phyloP scores from a whole-genome alignment of 2,797 vertebrate genomes.

The Cygnus olor region DNA sequence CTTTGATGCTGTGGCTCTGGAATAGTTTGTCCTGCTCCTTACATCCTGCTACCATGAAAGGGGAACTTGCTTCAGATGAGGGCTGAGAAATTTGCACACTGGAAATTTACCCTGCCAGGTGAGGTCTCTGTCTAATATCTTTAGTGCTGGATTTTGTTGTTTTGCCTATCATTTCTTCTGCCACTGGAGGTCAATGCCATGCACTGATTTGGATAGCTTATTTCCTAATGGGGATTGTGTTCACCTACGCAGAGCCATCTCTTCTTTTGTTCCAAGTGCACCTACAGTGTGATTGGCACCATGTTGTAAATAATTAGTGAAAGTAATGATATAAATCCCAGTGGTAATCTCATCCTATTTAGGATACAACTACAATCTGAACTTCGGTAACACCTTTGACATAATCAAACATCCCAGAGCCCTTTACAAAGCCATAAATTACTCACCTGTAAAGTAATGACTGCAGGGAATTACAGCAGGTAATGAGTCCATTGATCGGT shows the following conservation, averaged over 20 bases:
- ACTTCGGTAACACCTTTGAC: slow-evolving; percentile 76
- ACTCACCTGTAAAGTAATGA: slow-evolving; percentile 74
- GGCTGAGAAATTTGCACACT: neutral
- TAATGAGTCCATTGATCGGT: slow-evolving; percentile 66
- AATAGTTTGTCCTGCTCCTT: neutral
- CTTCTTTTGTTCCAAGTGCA: slow-evolving; percentile 12
- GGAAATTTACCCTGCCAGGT: neutral
- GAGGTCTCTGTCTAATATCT: neutral
- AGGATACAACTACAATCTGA: slow-evolving; percentile 71
- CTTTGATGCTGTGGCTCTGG: neutral
- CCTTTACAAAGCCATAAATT: slow-evolving; percentile 75
- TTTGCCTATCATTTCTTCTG: neutral
- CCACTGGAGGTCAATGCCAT: slow-evolving; percentile 27
- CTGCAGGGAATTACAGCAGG: slow-evolving; percentile 70
- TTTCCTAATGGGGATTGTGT: neutral
- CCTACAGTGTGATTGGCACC: slow-evolving; percentile 58
- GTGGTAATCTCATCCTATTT: slow-evolving; percentile 67
- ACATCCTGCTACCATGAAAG: neutral
- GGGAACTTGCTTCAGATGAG: neutral
- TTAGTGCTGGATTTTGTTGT: neutral
- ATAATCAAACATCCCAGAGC: slow-evolving; percentile 72
- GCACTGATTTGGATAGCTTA: slow-evolving; percentile 1
- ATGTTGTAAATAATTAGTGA: slow-evolving; percentile 66
- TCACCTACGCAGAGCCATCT: neutral
- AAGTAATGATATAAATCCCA: slow-evolving; percentile 72